Evolutionary conservation across 2,113 vertebrate genomes (phyloP), one percentile per base, ranked within the genome.

Genomic region (Pomatostomus ruficeps): DNA sequence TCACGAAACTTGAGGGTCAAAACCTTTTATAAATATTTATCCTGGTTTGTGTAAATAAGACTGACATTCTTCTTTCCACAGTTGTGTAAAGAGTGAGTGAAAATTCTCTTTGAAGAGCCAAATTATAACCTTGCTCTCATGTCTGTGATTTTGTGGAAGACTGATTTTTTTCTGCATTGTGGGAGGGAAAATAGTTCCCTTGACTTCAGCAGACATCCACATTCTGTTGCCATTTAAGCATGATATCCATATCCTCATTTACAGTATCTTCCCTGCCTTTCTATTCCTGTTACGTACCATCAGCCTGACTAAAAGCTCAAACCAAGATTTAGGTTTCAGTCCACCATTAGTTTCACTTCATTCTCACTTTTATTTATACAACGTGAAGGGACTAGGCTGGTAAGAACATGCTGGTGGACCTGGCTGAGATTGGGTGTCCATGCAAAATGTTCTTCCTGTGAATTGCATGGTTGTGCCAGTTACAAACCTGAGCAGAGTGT

Each of bases 21-120:
- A 85, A 66, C 55, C 7, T 66, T 85, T 76, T 54, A 70, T 62
- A 96, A 94, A 94, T 93, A 93, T 94, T 97, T 93, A 62, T 66
- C 23, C 21, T 76, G 45, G 16, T 80, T 77, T 80, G 58, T 88
- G 75, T 83, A 93, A 94, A 88, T 83, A 88, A 70, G 29, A 80
- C 33, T 58, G 58, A 85, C 71, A 46, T 85, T 79, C 23, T 87
- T 94, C 55, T 91, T 88, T 70, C 36, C 46, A 20, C 9, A 43
- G 54, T 31, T 70, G 29, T 73, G 58, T 57, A 79, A 93, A 77
- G 48, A 72, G 8, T 14, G 36, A 82, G 16, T 0, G 7, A 91
- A 85, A 94, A 33, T 38, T 49, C 36, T 83, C 17, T 73, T 93
- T 4, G 3, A 74, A 80, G n/a, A 85, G 8, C 4, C 38, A 77